Evolutionary conservation across 2,113 vertebrate species (phyloP).

Genomic region (Sakesphorus luctuosus): DNA sequence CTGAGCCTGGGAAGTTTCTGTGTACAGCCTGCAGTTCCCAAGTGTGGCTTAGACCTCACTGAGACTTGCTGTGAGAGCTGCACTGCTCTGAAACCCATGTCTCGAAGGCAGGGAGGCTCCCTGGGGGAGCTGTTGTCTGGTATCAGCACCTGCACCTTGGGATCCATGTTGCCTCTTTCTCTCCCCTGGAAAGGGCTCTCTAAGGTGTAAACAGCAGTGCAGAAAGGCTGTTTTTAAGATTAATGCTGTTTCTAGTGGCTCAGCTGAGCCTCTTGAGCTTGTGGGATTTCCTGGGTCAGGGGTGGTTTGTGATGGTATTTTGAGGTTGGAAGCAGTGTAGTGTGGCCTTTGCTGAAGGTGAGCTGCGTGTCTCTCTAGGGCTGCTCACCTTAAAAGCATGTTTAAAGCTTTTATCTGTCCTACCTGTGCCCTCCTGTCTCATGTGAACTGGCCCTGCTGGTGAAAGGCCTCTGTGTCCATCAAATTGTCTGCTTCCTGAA

Average conservation of each 20-base stretch:
- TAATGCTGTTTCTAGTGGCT: background rate
- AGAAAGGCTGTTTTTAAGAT: background rate
- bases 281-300: background rate
- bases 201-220: background rate
- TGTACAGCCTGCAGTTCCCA: background rate
- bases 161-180: fast-evolving
- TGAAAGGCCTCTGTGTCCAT: fast-evolving
- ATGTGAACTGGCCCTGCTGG: background rate
- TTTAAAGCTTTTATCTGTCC: background rate
- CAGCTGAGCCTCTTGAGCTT: fast-evolving
- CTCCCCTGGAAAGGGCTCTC: background rate
- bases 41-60: background rate
- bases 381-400: background rate
- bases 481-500: background rate
- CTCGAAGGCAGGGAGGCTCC: background rate
- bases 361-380: background rate
- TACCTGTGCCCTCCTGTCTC: background rate
- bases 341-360: background rate
- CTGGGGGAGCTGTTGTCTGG: background rate
- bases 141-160: background rate
- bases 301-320: background rate
- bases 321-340: background rate
- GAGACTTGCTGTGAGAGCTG: background rate
- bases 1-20: background rate
- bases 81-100: background rate